These are phyloP conservation scores for Scrobipalpa costella DNA, from an alignment of 2,888 invertebrate genomes.

Conservation along the genomic window DNA sequence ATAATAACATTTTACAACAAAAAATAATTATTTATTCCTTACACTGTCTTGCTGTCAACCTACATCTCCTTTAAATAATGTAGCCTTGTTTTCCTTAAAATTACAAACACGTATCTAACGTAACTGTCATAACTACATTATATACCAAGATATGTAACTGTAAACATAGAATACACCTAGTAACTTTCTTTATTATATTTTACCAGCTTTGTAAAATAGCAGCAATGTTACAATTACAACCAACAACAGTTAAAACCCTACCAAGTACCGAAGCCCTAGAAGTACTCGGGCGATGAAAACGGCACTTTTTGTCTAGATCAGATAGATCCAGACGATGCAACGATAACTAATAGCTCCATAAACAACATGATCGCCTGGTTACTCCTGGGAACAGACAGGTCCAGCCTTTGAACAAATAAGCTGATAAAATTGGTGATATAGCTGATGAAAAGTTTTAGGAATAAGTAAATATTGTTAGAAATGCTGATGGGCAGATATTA, in stretches of 20 bases:
- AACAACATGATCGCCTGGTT: constrained; percentile 73
- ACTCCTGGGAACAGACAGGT: constrained; percentile 53
- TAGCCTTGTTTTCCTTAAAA: no score
- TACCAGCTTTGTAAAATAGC: no score
- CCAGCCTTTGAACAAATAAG: constrained; percentile 35
- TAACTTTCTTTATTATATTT: no score
- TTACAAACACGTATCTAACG: no score
- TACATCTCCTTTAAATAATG: no score
- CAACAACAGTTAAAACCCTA: background rate
- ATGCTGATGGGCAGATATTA: no score
- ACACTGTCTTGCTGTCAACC: no score
- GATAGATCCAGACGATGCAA: constrained; percentile 67
- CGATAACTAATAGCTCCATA: constrained; percentile 75
- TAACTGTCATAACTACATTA: no score
- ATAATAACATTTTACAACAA: background rate
- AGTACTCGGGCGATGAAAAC: constrained; percentile 60
- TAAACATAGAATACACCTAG: no score
- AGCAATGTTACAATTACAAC: no score
- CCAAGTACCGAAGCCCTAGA: background rate
- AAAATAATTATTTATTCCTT: no score
- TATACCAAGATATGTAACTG: no score
- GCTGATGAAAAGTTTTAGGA: background rate
- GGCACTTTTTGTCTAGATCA: constrained; percentile 70
- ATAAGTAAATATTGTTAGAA: background rate
- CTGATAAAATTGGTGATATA: background rate